phyloP scores from a whole-genome alignment of 2,797 vertebrate species.

The Phrynocephalus guinanensis region DNA sequence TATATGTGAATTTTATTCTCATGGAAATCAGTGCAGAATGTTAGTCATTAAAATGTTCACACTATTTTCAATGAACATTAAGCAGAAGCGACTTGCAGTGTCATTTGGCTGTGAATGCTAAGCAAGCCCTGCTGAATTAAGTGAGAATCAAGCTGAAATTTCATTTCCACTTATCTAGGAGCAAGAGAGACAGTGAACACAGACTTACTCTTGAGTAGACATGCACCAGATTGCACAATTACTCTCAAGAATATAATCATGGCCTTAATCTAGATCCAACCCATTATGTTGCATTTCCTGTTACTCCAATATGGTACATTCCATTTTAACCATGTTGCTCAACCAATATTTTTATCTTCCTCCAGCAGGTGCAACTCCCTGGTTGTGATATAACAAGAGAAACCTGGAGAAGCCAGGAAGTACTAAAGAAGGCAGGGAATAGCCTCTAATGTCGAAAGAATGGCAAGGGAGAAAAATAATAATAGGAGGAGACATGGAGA shows the following conservation, averaged over 20 bases:
- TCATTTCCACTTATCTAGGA: background rate
- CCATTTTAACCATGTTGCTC: background rate
- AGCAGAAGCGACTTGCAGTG: background rate
- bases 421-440: background rate
- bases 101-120: background rate
- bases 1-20: background rate
- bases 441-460: background rate
- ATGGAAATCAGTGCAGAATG: background rate
- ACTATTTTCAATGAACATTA: background rate
- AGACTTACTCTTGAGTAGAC: background rate
- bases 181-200: background rate
- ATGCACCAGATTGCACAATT: background rate
- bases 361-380: background rate
- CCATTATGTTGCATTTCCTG: background rate
- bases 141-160: background rate
- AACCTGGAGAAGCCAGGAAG: background rate
- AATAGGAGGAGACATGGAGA: background rate
- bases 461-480: background rate
- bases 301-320: background rate
- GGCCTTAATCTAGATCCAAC: background rate
- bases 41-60: background rate
- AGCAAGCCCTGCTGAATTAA: background rate
- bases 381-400: background rate
- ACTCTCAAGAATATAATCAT: background rate
- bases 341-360: slow-evolving; percentile 4